A percentile compares a stretch with the other conserved stretches of the same genome.
phyloP scores from a whole-genome alignment of 2,888 invertebrate genomes.

The Perizoma flavofasciatum region DNA sequence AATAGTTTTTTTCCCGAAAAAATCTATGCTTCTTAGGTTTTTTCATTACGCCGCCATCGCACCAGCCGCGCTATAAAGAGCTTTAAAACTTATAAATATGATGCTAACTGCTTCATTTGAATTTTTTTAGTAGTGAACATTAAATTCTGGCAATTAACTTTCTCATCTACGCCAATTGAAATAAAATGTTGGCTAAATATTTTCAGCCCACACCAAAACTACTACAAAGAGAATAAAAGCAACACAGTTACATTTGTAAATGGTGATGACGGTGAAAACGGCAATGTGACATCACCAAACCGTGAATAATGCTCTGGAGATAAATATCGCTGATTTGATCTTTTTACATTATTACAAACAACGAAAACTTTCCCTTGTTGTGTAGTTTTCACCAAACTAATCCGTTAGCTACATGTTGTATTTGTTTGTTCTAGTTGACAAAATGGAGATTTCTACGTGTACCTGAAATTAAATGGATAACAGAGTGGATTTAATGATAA shows the following conservation, averaged over 20 bases:
- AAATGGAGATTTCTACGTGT: slow-evolving; percentile 10
- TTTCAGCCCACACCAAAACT: no score
- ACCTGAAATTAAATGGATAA: neutral
- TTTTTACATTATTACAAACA: slow-evolving; percentile 40
- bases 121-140: no score
- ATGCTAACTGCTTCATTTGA: no score
- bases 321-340: slow-evolving; percentile 46
- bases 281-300: slow-evolving; percentile 59
- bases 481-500: no score
- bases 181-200: no score
- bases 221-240: slow-evolving; percentile 24
- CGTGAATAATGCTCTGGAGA: slow-evolving; percentile 57
- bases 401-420: slow-evolving; percentile 24
- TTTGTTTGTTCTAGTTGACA: slow-evolving; percentile 10
- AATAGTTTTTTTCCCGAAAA: no score
- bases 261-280: slow-evolving; percentile 49
- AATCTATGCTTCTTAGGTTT: no score
- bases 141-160: no score
- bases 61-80: no score
- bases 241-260: slow-evolving; percentile 47
- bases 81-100: no score
- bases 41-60: no score
- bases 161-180: no score
- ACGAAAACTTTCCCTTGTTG: slow-evolving; percentile 39
- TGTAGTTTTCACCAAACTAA: slow-evolving; percentile 37